Evolutionary conservation across 2,797 vertebrate genomes (phyloP).

Genomic region (Melanotaenia parkinsoni): DNA sequence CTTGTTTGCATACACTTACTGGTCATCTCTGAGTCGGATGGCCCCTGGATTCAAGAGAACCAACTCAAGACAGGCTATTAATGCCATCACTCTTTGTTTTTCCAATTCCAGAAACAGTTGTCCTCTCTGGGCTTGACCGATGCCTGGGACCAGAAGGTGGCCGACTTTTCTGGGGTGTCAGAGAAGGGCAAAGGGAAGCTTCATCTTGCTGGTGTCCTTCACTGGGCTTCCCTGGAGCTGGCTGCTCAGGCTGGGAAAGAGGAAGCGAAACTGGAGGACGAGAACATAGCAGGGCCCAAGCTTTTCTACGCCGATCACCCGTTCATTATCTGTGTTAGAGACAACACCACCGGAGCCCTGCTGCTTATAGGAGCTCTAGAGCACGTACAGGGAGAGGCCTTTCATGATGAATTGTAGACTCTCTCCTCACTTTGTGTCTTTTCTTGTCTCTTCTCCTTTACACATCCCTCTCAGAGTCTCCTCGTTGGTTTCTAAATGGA

Average conservation of each 20-base stretch:
- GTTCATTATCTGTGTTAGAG: slow-evolving; percentile 74
- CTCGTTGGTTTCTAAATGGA: slow-evolving; percentile 50
- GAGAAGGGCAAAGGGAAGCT: slow-evolving; percentile 59
- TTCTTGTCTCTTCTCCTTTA: slow-evolving; percentile 8
- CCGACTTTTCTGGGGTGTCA: slow-evolving; percentile 70
- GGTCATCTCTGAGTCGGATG: slow-evolving; percentile 16
- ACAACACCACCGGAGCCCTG: slow-evolving; percentile 68
- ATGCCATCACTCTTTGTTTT: neutral
- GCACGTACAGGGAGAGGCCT: slow-evolving; percentile 60
- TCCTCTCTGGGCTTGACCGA: slow-evolving; percentile 73
- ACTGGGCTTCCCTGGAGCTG: slow-evolving; percentile 78
- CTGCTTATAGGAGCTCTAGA: slow-evolving; percentile 80
- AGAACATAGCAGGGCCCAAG: slow-evolving; percentile 64
- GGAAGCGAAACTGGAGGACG: slow-evolving; percentile 40
- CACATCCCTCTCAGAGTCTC: slow-evolving; percentile 19
- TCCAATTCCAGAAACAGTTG: slow-evolving; percentile 66
- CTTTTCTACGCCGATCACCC: slow-evolving; percentile 77
- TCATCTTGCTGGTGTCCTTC: slow-evolving; percentile 69
- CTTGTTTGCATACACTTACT: slow-evolving; percentile 21
- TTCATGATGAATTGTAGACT: slow-evolving; percentile 76
- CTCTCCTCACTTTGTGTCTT: slow-evolving; percentile 1
- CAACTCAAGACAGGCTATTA: slow-evolving; percentile 10
- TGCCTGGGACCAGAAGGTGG: slow-evolving; percentile 68
- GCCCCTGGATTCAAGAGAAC: slow-evolving; percentile 3
- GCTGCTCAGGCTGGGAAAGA: slow-evolving; percentile 49